Evolutionary conservation across 2,888 invertebrate species (phyloP).

Genomic region (Stomorhina lunata): DNA sequence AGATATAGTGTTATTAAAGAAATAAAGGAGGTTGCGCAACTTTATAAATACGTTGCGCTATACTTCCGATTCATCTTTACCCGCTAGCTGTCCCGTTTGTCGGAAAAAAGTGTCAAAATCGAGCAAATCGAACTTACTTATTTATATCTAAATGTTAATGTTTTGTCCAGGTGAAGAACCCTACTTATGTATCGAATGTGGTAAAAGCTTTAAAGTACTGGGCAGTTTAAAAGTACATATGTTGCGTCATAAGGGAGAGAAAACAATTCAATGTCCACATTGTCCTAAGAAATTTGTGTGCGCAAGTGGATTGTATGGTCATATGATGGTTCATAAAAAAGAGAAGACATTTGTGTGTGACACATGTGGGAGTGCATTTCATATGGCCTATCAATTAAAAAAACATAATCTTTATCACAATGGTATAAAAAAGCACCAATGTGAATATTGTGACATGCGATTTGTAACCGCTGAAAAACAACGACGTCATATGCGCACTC

Average conservation of each 20-base stretch:
- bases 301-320: constrained; percentile 54
- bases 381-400: constrained; percentile 51
- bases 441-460: constrained; percentile 59
- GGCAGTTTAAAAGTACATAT: constrained; percentile 49
- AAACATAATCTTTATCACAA: constrained; percentile 59
- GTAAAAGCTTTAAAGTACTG: constrained; percentile 45
- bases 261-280: constrained; percentile 47
- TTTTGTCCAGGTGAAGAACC: constrained; percentile 28
- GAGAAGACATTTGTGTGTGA: constrained; percentile 53
- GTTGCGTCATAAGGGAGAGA: constrained; percentile 52
- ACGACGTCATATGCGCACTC: constrained; percentile 58
- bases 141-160: not conserved
- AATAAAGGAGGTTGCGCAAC: too few relatives aligned
- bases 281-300: constrained; percentile 60
- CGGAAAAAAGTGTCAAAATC: too few relatives aligned
- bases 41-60: too few relatives aligned
- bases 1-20: too few relatives aligned
- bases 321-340: constrained; percentile 52
- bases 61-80: too few relatives aligned
- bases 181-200: constrained; percentile 56
- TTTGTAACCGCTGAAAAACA: constrained; percentile 51
- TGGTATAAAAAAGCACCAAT: constrained; percentile 41
- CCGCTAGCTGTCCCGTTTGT: too few relatives aligned
- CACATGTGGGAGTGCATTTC: constrained; percentile 53
- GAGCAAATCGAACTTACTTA: too few relatives aligned